Conservation (phyloP, 2,797 vertebrate species). For the Aeoliscus strigatus region DNA sequence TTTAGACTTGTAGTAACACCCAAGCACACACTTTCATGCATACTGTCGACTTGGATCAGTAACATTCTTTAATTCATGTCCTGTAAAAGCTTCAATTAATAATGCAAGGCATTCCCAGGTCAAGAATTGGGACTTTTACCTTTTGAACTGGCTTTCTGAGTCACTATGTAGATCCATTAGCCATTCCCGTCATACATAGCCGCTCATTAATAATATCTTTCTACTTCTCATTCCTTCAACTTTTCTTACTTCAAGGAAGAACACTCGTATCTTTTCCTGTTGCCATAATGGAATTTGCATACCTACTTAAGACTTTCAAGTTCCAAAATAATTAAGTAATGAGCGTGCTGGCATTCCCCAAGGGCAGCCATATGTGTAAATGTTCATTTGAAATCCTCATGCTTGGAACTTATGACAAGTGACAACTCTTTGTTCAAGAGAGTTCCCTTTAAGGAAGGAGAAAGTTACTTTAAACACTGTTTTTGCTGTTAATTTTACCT, state of each 20-base stretch:
- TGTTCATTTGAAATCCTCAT: conserved; percentile 53
- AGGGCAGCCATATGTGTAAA: conserved; percentile 41
- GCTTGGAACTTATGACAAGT: conserved; percentile 50
- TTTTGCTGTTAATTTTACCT: conserved; percentile 9
- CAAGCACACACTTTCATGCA: conserved; percentile 12
- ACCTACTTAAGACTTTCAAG: conserved; percentile 67
- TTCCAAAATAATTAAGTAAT: conserved; percentile 67
- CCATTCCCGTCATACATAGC: conserved; percentile 33
- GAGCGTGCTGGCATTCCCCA: conserved; percentile 63
- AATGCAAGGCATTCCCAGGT: conserved; percentile 14
- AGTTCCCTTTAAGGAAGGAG: conserved; percentile 49
- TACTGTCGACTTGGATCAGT: too few relatives aligned
- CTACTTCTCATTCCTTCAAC: conserved; percentile 46
- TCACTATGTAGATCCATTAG: conserved; percentile 15
- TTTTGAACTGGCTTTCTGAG: conserved; percentile 27
- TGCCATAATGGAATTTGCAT: conserved; percentile 70
- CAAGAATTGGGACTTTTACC: conserved; percentile 22
- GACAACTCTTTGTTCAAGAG: conserved; percentile 42
- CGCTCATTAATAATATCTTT: conserved; percentile 55
- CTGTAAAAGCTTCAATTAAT: conserved; percentile 6
- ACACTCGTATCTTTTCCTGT: conserved; percentile 57
- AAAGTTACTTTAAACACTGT: conserved; percentile 27
- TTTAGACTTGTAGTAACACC: conserved; percentile 27
- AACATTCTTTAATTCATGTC: conserved; percentile 6
- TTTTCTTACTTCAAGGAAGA: conserved; percentile 54